Base-by-base conservation (phyloP, 2,113 vertebrate genomes). In the Clinocottus analis region DNA sequence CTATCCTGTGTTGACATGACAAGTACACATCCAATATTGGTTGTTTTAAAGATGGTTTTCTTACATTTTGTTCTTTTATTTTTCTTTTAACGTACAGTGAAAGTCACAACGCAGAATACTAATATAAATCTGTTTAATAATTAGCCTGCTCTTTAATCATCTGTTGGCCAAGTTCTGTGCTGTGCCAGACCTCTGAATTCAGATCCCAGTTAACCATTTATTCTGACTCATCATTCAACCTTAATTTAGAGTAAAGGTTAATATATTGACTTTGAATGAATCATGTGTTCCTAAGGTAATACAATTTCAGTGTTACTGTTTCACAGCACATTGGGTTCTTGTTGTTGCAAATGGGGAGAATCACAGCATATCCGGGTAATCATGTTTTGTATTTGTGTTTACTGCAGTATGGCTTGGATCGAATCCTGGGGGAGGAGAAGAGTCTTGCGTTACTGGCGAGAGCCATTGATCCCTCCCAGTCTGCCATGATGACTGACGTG, bases 401-500 rank as follows among this genome's bases (percentile, higher is more conserved):
- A 6, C 47, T 93, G 25, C 77, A 99, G 98, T 98, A 98, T 91
- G 98, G 98, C 55, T 93, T 99, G 92, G 97, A 99, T 85, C 96
- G 97, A 91, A 99, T 99, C 92, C 93, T 99, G 85, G 96, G 94
- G 83, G 98, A 99, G 90, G 96, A 98, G 89, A 97, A 95, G 86
- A 97, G 97, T 89, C 96, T 99, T 83, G 90, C 92, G 13, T 93
- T 99, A 73, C 77, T 99, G 86, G 95, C 96, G 73, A 96, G 91
- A 94, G 96, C 96, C 33, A 96, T 99, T 55, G 97, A 99, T 92
- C 96, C 97, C 27, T 93, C 85, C 82, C 95, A 97, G 78, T 94
- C 96, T 21, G 95, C 87, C 76, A 97, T 98, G 97, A 99, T 99
- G 98, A 99, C 96, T 0, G 98, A 99, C 61, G 95, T 96, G 81